Percentiles rank a stretch among this genome's conserved stretches.
phyloP scores from a whole-genome alignment of 2,888 invertebrate species.

The Sphaeridia pumilis region DNA sequence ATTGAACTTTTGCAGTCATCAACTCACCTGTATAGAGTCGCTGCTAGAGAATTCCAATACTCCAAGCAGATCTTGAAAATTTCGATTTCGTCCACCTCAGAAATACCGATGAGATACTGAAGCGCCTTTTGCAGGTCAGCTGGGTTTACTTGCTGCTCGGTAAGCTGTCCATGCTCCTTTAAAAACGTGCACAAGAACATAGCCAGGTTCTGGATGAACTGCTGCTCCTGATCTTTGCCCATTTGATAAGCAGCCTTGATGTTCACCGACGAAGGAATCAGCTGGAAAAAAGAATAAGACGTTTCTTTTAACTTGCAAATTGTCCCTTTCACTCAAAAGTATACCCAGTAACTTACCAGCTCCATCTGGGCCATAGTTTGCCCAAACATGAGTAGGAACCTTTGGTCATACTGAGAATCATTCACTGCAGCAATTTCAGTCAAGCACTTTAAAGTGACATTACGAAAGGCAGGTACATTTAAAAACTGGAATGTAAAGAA shows the following conservation, averaged over 20 bases:
- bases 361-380: constrained; percentile 88
- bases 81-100: constrained; percentile 97
- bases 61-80: constrained; percentile 99
- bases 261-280: constrained; percentile 82
- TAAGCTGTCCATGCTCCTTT: constrained; percentile 84
- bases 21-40: constrained; percentile 81
- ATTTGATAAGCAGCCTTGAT: constrained; percentile 87
- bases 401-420: constrained; percentile 75
- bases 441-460: constrained; percentile 94
- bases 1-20: too few species aligned
- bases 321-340: not conserved
- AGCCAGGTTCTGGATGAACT: constrained; percentile 96
- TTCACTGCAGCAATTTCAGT: constrained; percentile 94
- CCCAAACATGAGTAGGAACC: constrained; percentile 78
- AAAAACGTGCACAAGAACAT: constrained; percentile 93
- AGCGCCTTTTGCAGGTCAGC: constrained; percentile 69
- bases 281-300: constrained; percentile 41
- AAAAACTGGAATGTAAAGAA: constrained; percentile 56
- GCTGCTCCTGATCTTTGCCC: constrained; percentile 93
- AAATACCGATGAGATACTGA: constrained; percentile 78
- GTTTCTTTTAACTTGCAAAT: not conserved
- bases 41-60: constrained; percentile 91
- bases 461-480: constrained; percentile 93
- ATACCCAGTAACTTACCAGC: constrained; percentile 40
- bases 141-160: constrained; percentile 67